A percentile compares a stretch with the other conserved stretches of the same genome.
These are phyloP conservation scores for Cyanoderma ruficeps DNA, from an alignment of 2,113 vertebrate species.

Conservation along the genomic window DNA sequence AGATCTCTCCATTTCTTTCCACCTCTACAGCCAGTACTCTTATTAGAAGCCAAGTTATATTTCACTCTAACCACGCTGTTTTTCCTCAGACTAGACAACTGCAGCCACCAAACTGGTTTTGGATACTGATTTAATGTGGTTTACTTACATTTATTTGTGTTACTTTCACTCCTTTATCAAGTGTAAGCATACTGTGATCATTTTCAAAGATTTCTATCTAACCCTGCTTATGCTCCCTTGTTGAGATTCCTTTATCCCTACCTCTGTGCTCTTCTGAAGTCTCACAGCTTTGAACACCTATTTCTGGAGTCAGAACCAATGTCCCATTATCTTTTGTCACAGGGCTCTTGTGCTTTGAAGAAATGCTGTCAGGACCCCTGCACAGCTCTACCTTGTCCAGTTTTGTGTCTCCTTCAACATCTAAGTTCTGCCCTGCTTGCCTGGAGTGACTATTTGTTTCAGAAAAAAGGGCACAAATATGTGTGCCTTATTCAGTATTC, in stretches of 20 bases:
- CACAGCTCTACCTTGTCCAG: not conserved
- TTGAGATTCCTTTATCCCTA: not conserved
- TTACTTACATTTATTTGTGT: not conserved
- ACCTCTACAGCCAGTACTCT: slow-evolving; percentile 5
- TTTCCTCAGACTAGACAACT: not conserved
- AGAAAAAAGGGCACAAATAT: not conserved
- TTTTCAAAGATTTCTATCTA: not conserved
- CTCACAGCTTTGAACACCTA: not conserved
- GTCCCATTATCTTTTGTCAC: not conserved
- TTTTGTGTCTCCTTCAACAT: not conserved
- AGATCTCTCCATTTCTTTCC: slow-evolving; percentile 36
- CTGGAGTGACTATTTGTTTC: not conserved
- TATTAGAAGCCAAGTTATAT: slow-evolving; percentile 7
- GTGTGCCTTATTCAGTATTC: not conserved
- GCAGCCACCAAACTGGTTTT: not conserved
- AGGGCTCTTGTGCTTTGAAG: not conserved
- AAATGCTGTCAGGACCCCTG: not conserved
- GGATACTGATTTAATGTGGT: not conserved
- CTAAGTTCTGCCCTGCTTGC: not conserved
- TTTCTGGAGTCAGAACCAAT: not conserved
- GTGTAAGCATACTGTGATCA: not conserved
- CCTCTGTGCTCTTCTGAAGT: not conserved
- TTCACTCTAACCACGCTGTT: not conserved
- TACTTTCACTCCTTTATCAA: not conserved
- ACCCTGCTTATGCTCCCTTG: not conserved